A percentile compares a stretch with the other conserved stretches of the same genome.
Evolutionary conservation across 1,140 invertebrate genomes (phyloP).

Genomic region (Lamellibrachia luymesi): DNA sequence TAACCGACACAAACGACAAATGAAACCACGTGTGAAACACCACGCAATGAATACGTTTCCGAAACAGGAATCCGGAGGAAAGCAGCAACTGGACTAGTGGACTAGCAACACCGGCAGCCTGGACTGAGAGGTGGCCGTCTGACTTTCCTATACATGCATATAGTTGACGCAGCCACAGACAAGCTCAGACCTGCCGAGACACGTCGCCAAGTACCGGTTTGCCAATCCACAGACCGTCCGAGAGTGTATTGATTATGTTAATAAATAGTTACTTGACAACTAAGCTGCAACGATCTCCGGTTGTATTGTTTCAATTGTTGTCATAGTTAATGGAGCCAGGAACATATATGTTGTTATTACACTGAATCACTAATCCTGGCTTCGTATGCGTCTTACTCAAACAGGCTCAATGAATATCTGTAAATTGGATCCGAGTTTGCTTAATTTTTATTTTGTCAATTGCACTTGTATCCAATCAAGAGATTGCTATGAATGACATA

Average conservation of each 20-base stretch:
- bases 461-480: neutral
- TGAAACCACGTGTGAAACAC: neutral
- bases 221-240: neutral
- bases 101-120: neutral
- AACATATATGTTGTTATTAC: neutral
- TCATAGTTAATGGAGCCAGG: neutral
- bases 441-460: neutral
- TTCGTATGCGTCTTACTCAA: neutral
- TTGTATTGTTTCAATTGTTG: neutral
- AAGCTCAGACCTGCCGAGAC: neutral
- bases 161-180: neutral
- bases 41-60: neutral
- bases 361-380: neutral
- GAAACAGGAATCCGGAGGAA: neutral
- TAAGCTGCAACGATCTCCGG: neutral
- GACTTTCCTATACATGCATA: neutral
- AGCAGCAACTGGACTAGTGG: neutral
- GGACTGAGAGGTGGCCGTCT: neutral
- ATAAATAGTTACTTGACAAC: neutral
- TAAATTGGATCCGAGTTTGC: neutral
- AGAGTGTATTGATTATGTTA: conserved; percentile 1
- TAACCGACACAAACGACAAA: neutral
- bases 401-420: neutral
- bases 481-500: neutral
- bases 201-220: neutral